Conservation (phyloP, 2,888 invertebrate genomes). For the Ochropleura plecta region DNA sequence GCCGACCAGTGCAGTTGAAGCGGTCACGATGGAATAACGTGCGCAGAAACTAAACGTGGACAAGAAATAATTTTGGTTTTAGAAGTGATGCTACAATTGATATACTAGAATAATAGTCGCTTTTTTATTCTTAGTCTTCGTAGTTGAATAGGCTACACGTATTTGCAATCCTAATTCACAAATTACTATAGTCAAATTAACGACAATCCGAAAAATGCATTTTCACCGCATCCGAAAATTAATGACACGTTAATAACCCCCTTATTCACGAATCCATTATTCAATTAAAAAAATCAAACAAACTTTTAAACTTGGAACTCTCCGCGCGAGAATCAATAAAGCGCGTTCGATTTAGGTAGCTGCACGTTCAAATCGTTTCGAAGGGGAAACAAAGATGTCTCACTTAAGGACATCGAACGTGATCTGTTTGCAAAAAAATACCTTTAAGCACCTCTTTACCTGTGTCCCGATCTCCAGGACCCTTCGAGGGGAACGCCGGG, state of each 20-base stretch:
- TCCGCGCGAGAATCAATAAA: constrained; percentile 80
- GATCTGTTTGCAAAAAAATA: constrained; percentile 89
- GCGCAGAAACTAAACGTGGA: constrained; percentile 58
- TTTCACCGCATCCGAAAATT: not conserved
- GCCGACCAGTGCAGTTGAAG: constrained; percentile 68
- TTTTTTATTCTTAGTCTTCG: not conserved
- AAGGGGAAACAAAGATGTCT: constrained; percentile 86
- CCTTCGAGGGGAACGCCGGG: constrained; percentile 72
- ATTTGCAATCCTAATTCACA: not conserved
- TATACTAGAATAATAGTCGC: not conserved
- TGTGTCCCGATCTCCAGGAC: constrained; percentile 69
- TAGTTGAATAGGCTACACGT: not conserved
- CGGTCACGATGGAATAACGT: constrained; percentile 65
- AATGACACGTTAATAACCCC: constrained; percentile 22
- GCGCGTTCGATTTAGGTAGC: constrained; percentile 77
- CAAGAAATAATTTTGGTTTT: constrained; percentile 15
- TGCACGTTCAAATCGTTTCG: constrained; percentile 79
- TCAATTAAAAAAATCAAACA: constrained; percentile 37
- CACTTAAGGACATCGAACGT: constrained; percentile 89
- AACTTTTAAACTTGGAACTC: constrained; percentile 53
- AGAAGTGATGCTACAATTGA: not conserved
- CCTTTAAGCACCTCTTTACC: constrained; percentile 85
- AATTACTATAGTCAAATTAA: no score
- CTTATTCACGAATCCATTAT: not conserved
- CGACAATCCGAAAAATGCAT: no score